A percentile compares a stretch with the other conserved stretches of the same genome.
Evolutionary conservation across 2,797 vertebrate species (phyloP).

Genomic region (Poeciliopsis presidionis): DNA sequence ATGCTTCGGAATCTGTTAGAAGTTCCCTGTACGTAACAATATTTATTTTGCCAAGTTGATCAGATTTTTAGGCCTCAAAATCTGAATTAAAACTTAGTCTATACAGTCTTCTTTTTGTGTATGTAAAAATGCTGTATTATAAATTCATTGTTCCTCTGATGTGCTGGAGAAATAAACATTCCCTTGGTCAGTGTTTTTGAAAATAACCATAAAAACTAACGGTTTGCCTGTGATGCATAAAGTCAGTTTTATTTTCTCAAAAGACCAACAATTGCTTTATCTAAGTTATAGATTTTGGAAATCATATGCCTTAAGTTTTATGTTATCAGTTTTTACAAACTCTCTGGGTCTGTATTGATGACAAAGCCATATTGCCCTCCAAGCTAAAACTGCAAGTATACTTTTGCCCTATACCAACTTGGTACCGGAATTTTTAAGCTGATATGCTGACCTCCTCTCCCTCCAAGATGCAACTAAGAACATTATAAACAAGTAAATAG

Average conservation of each 20-base stretch:
- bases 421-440: background rate
- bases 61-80: background rate
- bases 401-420: background rate
- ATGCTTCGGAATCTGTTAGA: background rate
- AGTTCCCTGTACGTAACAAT: background rate
- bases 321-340: background rate
- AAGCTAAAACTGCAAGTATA: background rate
- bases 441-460: background rate
- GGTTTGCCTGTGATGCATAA: background rate
- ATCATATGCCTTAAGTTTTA: background rate
- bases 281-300: background rate
- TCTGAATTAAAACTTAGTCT: background rate
- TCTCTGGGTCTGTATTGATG: background rate
- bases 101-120: background rate
- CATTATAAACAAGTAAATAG: background rate
- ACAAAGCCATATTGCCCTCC: background rate
- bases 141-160: background rate
- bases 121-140: background rate
- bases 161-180: background rate
- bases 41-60: background rate
- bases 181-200: background rate
- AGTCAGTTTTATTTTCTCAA: background rate
- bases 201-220: background rate
- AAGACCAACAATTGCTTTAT: background rate
- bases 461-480: background rate